Base-by-base conservation (phyloP, 2,113 vertebrate species). In the Dendropsophus ebraccatus region DNA sequence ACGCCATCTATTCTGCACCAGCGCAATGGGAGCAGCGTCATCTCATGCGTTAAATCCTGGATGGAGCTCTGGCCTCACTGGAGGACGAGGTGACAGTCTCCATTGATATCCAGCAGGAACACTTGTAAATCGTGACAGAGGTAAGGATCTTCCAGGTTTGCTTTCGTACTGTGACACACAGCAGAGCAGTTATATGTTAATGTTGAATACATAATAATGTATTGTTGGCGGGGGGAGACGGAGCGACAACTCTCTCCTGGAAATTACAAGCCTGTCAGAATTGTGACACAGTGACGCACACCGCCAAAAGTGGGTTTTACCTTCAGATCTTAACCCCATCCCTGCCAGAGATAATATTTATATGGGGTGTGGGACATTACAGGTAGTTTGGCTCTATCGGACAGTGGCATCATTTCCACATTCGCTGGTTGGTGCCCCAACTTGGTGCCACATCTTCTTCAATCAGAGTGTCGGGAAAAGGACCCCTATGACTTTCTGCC, bases 201-300 rank as follows among this genome's bases (percentile, higher is more conserved):
- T 54, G 47, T 16, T 52, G 84, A 86, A 72, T 86, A 80, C 37
- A 79, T 73, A 85, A 70, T 70, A 30, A 49, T 86, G 65, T 32
- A 60, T 56, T 41, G 47, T n/a, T 69, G 76, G 47, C 45, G 62
- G 65, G 60, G 65, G 77, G 41, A 12, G 65, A n/a, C 2, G 12
- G 35, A 54, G 32, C 23, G 35, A 75, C 54, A 84, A 74, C 32
- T 41, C 28, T 54, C 45, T 49, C 54, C 58, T 58, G 62, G 32
- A 80, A 86, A 86, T 86, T 56, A 80, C 76, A 86, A 58, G 62
- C 23, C 65, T 86, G 84, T 79, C 84, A 86, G 47, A 72, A 47
- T 58, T 70, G 84, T 79, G 62, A 79, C 84, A 54, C 75, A 41
- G 32, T 85, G 84, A 86, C 84, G 84, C 84, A 80, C 45, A 21